Evolutionary conservation across 2,113 vertebrate species (phyloP), one percentile per base, ranked within the genome.

Genomic region (Hippopotamus amphibius): DNA sequence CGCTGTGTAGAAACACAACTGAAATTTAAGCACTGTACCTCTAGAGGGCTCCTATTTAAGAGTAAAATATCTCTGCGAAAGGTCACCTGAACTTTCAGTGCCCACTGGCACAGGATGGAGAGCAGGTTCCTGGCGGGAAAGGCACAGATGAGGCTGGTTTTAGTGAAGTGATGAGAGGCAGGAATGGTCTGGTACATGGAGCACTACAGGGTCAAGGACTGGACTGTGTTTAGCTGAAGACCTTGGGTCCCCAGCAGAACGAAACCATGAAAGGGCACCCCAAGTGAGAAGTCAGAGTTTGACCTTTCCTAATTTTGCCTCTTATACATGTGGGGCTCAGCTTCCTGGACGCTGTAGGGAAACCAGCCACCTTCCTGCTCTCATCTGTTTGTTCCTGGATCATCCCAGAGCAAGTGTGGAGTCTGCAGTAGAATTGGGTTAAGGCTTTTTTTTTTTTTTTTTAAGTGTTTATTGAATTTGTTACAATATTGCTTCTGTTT

Each of bases 1-100:
- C 28, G 26, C 30, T 12, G 5, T 81, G 84, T 59, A 43, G 90
- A 85, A 93, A 46, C 6, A 76, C 15, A 80, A 16, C 30, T 92
- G n/a, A 92, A 86, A 96, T 72, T n/a, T 93, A 77, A 95, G 66
- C 4, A 14, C 24, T 43, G 21, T 14, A 22, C 12, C 6, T 90
- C 83, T 82, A 80, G 24, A 81, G 3, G 61, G 33, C 9, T 16
- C 24, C 24, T n/a, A 22, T 41, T 71, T 84, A 66, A 90, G 81
- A 88, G 30, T 50, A 33, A 88, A 95, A 7, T 82, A 53, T 17
- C 24, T 72, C 48, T 30, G 41, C 65, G 28, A 83, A 43, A 95
- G 53, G 33, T 80, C 57, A 37, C 15, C 15, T 85, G 55, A 82
- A 81, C 17, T 37, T 88, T 77, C 53, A 59, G 37, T 88, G 28